Base-by-base conservation (phyloP, 2,113 vertebrate species). In the Elaphurus davidianus region DNA sequence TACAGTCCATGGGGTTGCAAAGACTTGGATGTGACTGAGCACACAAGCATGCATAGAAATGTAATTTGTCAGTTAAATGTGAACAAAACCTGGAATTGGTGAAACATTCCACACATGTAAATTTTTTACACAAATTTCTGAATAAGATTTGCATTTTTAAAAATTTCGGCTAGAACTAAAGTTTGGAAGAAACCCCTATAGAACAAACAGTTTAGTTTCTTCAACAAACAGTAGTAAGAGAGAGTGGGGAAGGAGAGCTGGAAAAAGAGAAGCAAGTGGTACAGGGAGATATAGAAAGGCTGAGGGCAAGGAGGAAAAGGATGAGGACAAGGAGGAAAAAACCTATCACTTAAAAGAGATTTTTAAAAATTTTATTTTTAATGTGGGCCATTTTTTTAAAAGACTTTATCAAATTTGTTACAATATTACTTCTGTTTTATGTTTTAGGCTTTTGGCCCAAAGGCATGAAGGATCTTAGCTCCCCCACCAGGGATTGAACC, bases 21-120 rank as follows among this genome's bases (percentile, higher is more conserved):
- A 43, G 36, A 76, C 21, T 43, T 43, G 71, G 36, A 27, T 0
- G 1, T 27, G 12, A 43, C 6, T 43, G 71, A 43, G 21, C 36
- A 27, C 36, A 7, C 36, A 27, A 2, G 0, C 36, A 76, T 43
- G 13, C 43, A 57, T 3, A 88, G 67, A 96, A 96, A 82, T 25
- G n/a, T 47, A 55, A 30, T 89, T 90, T 92, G 9, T 78, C 71
- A 82, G 14, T 92, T 95, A 90, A 97, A 91, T 55, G 28, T 84
- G 27, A 97, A 86, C 55, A 50, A 91, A 62, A 89, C 67, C 78
- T 54, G 64, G 8, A 40, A 16, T 52, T 30, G 52, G 30, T 67
- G 12, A 91, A 52, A 55, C 3, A 55, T 62, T 85, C 15, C 40
- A 62, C 71, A 93, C 50, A 7, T 54, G 19, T 93, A 83, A 13